Evolutionary conservation across 2,888 invertebrate species (phyloP).

Genomic region (Cantharis lateralis): DNA sequence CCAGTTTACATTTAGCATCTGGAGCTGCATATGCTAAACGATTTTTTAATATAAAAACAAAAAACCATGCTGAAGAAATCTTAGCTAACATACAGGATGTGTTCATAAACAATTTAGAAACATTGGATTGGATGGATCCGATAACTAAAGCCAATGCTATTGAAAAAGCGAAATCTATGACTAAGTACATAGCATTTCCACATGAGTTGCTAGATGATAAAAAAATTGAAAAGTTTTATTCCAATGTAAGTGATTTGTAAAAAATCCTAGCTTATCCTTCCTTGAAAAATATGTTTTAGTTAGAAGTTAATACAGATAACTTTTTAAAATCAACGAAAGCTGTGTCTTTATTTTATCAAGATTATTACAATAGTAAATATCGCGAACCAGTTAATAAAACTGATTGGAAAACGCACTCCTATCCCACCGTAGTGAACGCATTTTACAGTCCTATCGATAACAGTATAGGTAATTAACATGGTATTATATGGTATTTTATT

Average conservation of each 20-base stretch:
- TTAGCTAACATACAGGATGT: constrained; percentile 81
- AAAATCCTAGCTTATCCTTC: constrained; percentile 55
- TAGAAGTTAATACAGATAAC: constrained; percentile 71
- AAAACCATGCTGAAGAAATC: constrained; percentile 83
- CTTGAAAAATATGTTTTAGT: constrained; percentile 22
- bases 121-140: constrained; percentile 93
- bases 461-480: constrained; percentile 59
- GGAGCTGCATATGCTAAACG: constrained; percentile 86
- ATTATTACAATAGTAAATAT: constrained; percentile 76
- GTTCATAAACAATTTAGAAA: constrained; percentile 77
- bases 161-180: constrained; percentile 81
- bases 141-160: constrained; percentile 75
- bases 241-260: constrained; percentile 58
- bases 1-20: constrained; percentile 72
- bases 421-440: constrained; percentile 60
- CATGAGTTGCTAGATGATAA: constrained; percentile 82
- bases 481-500: constrained; percentile 49
- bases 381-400: constrained; percentile 66
- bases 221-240: constrained; percentile 80
- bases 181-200: constrained; percentile 90
- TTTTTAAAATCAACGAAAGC: constrained; percentile 78
- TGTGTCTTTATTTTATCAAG: constrained; percentile 78
- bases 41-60: constrained; percentile 84
- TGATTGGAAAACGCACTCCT: constrained; percentile 59
- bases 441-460: constrained; percentile 61